Conservation (phyloP, 2,113 vertebrate species). For the Loxodonta africana region DNA sequence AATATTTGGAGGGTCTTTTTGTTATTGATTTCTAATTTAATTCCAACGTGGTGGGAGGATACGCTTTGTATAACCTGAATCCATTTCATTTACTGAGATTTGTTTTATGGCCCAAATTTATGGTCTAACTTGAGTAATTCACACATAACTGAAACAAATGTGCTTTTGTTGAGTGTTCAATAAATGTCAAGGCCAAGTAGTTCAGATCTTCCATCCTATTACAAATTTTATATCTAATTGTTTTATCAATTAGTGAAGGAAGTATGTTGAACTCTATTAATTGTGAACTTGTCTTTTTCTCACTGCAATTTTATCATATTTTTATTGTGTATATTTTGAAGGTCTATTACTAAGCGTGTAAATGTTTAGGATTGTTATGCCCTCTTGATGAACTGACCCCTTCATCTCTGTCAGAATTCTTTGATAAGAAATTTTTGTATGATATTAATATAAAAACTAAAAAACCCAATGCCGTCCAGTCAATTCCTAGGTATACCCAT, state of each 20-base stretch:
- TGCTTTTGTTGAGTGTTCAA: neutral
- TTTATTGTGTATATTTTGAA: neutral
- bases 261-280: too few relatives aligned
- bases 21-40: slow-evolving; percentile 28
- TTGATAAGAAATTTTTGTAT: neutral
- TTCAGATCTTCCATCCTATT: neutral
- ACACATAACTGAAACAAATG: neutral
- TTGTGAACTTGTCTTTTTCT: neutral
- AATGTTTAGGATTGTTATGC: neutral
- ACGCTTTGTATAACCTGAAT: neutral
- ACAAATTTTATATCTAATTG: neutral
- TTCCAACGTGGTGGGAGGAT: neutral
- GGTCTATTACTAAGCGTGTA: neutral
- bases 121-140: neutral
- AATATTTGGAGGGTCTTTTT: neutral
- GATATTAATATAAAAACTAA: neutral
- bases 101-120: neutral
- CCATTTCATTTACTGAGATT: neutral
- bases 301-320: neutral
- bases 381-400: neutral
- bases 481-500: neutral
- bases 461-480: too few relatives aligned
- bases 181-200: neutral
- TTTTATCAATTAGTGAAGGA: too few relatives aligned
- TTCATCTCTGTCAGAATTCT: neutral